These are phyloP conservation scores for Thyatira batis DNA, from an alignment of 2,888 invertebrate species.

Conservation along the genomic window DNA sequence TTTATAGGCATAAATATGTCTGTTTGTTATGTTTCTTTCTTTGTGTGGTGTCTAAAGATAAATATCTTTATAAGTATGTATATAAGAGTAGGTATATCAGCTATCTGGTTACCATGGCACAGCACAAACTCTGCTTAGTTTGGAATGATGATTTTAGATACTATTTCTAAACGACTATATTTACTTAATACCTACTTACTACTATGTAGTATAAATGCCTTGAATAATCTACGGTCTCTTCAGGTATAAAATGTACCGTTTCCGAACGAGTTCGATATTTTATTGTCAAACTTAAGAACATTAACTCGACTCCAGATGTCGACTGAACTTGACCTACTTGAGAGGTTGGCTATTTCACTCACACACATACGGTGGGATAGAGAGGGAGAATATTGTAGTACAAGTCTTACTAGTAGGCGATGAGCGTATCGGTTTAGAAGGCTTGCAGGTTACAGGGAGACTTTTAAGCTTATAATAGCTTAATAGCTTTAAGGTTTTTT, in stretches of 20 bases:
- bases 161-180: not conserved
- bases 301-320: conserved; percentile 50
- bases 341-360: conserved; percentile 17
- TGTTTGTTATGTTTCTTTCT: too few species aligned
- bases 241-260: not conserved
- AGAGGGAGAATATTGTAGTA: conserved; percentile 6
- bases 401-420: not conserved
- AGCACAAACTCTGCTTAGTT: too few species aligned
- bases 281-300: conserved; percentile 48
- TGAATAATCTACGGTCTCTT: not conserved
- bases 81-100: too few species aligned
- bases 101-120: too few species aligned
- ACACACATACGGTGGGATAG: conserved; percentile 6
- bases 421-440: conserved; percentile 5
- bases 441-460: not conserved
- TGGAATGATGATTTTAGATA: too few species aligned
- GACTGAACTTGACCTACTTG: conserved; percentile 61
- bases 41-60: too few species aligned
- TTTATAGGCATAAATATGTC: too few species aligned
- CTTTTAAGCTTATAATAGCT: not conserved
- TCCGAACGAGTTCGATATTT: conserved; percentile 27
- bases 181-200: not conserved
- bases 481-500: too few species aligned
- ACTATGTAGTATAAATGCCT: too few species aligned
- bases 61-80: too few species aligned